A percentile compares a stretch with the other conserved stretches of the same genome.
phyloP scores from a whole-genome alignment of 2,113 vertebrate species.

The Brachypteracias leptosomus region DNA sequence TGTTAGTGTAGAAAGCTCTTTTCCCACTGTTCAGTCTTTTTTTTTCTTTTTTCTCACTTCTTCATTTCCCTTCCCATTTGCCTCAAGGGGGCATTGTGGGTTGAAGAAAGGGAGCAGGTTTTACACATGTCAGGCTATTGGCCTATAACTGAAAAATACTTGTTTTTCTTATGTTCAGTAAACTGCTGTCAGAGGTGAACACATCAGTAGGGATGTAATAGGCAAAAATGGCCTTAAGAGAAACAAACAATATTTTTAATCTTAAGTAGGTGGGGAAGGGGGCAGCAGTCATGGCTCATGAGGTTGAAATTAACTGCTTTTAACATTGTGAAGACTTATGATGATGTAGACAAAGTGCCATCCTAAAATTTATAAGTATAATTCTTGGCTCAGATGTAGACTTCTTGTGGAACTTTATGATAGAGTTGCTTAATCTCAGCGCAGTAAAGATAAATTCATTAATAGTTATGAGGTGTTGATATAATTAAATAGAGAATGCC shows the following conservation, averaged over 20 bases:
- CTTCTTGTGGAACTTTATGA: not conserved
- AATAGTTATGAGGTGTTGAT: conserved; percentile 40
- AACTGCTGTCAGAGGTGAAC: not conserved
- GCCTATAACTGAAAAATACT: not conserved
- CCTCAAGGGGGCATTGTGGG: not conserved
- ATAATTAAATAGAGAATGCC: conserved; percentile 35
- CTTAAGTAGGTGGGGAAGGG: not conserved
- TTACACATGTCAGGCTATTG: not conserved
- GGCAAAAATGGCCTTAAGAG: not conserved
- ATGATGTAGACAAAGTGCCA: not conserved
- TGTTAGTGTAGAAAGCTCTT: not conserved
- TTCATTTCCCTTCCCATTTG: not conserved
- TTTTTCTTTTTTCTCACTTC: not conserved
- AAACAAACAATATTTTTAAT: conserved; percentile 32
- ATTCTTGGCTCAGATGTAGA: not conserved
- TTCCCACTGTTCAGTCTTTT: not conserved
- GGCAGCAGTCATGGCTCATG: not conserved
- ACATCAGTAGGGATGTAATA: not conserved
- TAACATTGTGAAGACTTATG: not conserved
- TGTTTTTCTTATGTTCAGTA: not conserved
- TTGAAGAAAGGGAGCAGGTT: not conserved
- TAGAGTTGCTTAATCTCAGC: conserved; percentile 14
- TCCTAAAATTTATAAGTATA: not conserved
- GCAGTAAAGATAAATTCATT: conserved; percentile 44
- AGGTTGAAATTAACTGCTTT: not conserved